Percentiles rank a stretch among this genome's conserved stretches.
phyloP scores from a whole-genome alignment of 2,797 vertebrate genomes.

The Alauda arvensis region DNA sequence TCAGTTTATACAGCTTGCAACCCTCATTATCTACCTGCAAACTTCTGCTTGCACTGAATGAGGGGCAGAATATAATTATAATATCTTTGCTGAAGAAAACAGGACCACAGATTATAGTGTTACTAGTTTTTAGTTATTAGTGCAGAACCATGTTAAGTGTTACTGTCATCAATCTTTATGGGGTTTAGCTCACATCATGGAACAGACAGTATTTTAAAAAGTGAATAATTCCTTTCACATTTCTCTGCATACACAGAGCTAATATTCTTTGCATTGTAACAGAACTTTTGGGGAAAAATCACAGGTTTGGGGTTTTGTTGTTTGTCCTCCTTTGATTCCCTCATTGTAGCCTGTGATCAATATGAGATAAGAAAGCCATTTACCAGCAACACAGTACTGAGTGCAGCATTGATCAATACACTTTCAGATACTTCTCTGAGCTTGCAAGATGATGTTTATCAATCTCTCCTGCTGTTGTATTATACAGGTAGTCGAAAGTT shows the following conservation, averaged over 20 bases:
- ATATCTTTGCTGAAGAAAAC: not conserved
- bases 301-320: not conserved
- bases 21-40: not conserved
- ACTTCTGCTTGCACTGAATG: not conserved
- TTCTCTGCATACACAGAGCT: not conserved
- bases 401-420: not conserved
- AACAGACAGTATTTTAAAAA: not conserved
- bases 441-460: slow-evolving; percentile 1
- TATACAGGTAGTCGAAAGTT: not conserved
- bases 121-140: not conserved
- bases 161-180: not conserved
- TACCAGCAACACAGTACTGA: not conserved
- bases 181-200: not conserved
- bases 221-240: not conserved
- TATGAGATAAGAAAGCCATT: not conserved
- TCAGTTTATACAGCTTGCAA: not conserved
- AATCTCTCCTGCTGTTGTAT: not conserved
- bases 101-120: not conserved
- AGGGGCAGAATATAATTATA: not conserved
- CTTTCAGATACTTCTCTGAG: not conserved
- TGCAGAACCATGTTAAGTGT: not conserved
- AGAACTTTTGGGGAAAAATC: not conserved
- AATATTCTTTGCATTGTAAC: not conserved
- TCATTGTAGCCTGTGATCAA: not conserved
- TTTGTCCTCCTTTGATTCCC: not conserved